A percentile compares a stretch with the other conserved stretches of the same genome.
phyloP scores from a whole-genome alignment of 2,888 invertebrate genomes.

The Drosophila nigritarsus region DNA sequence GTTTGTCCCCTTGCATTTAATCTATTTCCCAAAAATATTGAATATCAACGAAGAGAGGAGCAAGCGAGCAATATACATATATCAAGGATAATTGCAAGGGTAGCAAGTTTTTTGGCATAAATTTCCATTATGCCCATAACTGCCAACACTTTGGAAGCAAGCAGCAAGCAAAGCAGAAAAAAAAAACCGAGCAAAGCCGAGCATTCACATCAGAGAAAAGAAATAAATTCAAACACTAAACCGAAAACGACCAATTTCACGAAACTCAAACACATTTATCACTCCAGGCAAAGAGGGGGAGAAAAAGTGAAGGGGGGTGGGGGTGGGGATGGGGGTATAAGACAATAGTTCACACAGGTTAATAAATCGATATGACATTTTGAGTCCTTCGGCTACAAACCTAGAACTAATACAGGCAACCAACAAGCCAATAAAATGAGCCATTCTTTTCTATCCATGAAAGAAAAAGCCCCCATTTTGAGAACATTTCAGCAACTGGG shows the following conservation, averaged over 20 bases:
- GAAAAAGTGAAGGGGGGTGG: too few relatives aligned
- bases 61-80: conserved; percentile 38
- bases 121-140: conserved; percentile 73
- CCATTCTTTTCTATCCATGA: conserved; percentile 43
- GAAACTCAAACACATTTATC: conserved; percentile 69
- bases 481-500: conserved; percentile 19
- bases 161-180: not conserved
- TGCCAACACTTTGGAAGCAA: conserved; percentile 55
- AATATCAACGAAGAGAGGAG: conserved; percentile 64
- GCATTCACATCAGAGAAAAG: conserved; percentile 27
- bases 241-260: conserved; percentile 72
- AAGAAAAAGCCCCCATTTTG: conserved; percentile 22
- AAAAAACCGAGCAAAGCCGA: not conserved
- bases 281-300: conserved; percentile 9
- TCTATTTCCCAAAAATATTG: conserved; percentile 77
- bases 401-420: conserved; percentile 33
- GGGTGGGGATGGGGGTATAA: not conserved
- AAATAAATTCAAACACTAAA: conserved; percentile 75
- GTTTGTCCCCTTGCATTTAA: conserved; percentile 57
- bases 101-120: conserved; percentile 66
- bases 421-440: conserved; percentile 77
- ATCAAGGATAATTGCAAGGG: conserved; percentile 67
- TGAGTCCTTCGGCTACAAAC: conserved; percentile 37
- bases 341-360: conserved; percentile 81
- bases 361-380: conserved; percentile 82